phyloP scores from a whole-genome alignment of 2,113 vertebrate genomes.

The Apteryx mantelli region DNA sequence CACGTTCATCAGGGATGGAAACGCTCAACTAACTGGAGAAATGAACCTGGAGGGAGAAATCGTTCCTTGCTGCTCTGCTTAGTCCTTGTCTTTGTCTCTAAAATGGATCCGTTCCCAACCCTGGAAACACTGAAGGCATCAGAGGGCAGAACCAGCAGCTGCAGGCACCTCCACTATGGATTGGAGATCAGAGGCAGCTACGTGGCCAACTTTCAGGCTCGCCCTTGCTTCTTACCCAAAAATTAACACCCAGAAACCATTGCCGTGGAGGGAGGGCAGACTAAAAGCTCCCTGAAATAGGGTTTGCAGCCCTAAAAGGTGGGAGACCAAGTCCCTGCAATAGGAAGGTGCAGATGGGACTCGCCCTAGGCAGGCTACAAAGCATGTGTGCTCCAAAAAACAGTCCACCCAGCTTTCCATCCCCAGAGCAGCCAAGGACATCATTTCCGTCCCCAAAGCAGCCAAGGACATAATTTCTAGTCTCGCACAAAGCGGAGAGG shows the following conservation, averaged over 20 bases:
- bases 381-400: background rate
- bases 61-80: background rate
- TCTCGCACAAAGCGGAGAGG: background rate
- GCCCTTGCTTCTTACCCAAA: background rate
- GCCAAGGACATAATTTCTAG: fast-evolving
- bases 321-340: background rate
- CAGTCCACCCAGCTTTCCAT: too few species aligned
- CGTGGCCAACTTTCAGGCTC: too few species aligned
- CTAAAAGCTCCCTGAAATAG: fast-evolving
- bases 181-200: background rate
- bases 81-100: background rate
- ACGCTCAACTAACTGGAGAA: background rate
- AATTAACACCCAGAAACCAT: background rate
- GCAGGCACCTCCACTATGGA: background rate
- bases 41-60: background rate
- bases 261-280: fast-evolving
- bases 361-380: fast-evolving
- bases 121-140: background rate
- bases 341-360: fast-evolving
- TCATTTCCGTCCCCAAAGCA: background rate
- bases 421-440: too few species aligned
- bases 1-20: too few species aligned
- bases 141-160: background rate
- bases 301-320: too few species aligned
- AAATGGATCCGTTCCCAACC: background rate